phyloP scores from a whole-genome alignment of 2,888 invertebrate species.

The Eudemis profundana region DNA sequence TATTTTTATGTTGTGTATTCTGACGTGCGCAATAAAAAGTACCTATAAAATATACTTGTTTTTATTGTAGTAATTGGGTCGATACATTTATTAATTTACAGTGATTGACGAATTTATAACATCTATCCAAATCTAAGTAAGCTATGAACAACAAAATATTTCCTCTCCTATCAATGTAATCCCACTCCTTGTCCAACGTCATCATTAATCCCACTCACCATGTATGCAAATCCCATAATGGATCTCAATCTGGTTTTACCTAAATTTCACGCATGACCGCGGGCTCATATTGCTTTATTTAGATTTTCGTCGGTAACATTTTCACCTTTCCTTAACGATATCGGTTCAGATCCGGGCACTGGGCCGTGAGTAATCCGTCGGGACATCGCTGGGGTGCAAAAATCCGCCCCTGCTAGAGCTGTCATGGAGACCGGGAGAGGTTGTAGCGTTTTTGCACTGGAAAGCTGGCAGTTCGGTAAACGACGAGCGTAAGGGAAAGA shows the following conservation, averaged over 20 bases:
- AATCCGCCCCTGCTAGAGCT: slow-evolving; percentile 48
- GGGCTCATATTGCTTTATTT: slow-evolving; percentile 55
- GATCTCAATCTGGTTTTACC: slow-evolving; percentile 45
- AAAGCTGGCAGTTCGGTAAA: slow-evolving; percentile 1
- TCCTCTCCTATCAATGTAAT: background rate
- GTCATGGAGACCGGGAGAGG: slow-evolving; percentile 43
- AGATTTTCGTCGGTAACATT: slow-evolving; percentile 46
- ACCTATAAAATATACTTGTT: too few species aligned
- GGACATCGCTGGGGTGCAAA: slow-evolving; percentile 66
- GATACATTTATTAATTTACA: too few species aligned
- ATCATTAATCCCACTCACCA: background rate
- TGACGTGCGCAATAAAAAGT: too few species aligned
- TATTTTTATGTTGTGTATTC: too few species aligned
- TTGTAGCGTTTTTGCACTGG: background rate
- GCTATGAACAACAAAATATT: background rate
- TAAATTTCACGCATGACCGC: slow-evolving; percentile 71
- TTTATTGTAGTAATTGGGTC: too few species aligned
- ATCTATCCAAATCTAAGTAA: background rate
- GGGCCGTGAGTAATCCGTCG: slow-evolving; percentile 72
- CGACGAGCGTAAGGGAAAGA: slow-evolving; percentile 1
- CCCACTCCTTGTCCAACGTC: background rate
- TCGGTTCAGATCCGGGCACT: slow-evolving; percentile 60
- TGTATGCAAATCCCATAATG: slow-evolving; percentile 6
- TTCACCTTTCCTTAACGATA: slow-evolving; percentile 42
- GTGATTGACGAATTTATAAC: too few species aligned